Percentiles rank a stretch among this genome's conserved stretches.
Evolutionary conservation across 1,140 invertebrate species (phyloP).

Genomic region (Babylonia areolata): DNA sequence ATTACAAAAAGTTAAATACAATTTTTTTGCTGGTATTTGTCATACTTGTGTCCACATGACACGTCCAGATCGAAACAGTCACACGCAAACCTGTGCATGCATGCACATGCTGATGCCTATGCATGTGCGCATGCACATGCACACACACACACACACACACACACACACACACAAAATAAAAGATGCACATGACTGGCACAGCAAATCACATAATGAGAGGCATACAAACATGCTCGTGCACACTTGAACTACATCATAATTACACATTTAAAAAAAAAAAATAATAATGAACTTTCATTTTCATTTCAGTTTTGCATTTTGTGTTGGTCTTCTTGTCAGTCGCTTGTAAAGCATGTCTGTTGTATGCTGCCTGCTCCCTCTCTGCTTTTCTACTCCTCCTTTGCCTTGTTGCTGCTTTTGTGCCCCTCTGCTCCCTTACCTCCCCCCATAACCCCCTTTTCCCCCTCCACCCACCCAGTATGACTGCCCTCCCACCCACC

Average conservation of each 20-base stretch:
- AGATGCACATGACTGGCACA: no score
- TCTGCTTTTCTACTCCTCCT: background rate
- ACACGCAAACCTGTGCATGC: no score
- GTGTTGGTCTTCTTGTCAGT: slow-evolving; percentile 19
- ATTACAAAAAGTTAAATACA: no score
- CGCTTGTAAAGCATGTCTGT: slow-evolving; percentile 31
- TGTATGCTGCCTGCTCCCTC: slow-evolving; percentile 33
- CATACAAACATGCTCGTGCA: background rate
- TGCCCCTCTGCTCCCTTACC: background rate
- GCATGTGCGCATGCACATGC: background rate
- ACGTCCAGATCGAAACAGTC: no score
- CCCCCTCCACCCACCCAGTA: background rate
- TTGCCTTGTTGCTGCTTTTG: background rate
- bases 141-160: background rate
- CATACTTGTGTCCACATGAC: no score
- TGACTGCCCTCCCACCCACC: background rate
- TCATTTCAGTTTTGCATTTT: no score
- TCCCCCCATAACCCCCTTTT: background rate
- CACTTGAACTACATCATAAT: background rate
- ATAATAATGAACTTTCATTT: no score
- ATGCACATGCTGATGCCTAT: no score
- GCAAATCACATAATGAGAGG: no score
- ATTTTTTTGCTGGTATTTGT: no score
- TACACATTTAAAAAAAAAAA: no score
- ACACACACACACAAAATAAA: background rate